phyloP scores from a whole-genome alignment of 2,113 vertebrate species.

The Ochotona curzoniae region DNA sequence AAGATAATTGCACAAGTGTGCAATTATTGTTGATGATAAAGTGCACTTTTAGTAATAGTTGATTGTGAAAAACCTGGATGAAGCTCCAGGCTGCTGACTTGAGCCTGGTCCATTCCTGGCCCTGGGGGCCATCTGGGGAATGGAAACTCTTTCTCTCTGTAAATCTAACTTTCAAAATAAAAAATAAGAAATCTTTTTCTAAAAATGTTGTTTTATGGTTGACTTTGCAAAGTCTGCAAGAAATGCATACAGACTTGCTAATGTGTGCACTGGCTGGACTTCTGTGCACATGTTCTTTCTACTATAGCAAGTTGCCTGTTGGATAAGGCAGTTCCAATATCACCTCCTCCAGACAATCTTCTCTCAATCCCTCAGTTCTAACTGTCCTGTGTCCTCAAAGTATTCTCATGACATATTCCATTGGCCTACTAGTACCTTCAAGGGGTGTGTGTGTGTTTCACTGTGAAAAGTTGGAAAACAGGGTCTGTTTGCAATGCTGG shows the following conservation, averaged over 20 bases:
- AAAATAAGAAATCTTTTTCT: too few relatives aligned
- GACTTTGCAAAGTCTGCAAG: background rate
- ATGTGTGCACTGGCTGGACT: background rate
- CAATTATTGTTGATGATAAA: background rate
- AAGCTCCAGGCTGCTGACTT: too few relatives aligned
- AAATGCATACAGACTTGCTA: too few relatives aligned
- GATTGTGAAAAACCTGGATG: background rate
- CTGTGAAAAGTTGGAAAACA: background rate
- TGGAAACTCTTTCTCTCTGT: too few relatives aligned
- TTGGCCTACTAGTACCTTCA: slow-evolving; percentile 41
- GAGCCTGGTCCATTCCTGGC: too few relatives aligned
- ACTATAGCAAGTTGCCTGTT: background rate
- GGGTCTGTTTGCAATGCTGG: background rate
- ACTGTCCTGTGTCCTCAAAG: background rate
- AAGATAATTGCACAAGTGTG: background rate
- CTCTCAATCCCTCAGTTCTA: background rate
- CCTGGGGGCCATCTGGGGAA: too few relatives aligned
- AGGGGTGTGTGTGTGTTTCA: background rate
- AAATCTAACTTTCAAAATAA: too few relatives aligned
- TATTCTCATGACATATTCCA: background rate
- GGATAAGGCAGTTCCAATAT: background rate
- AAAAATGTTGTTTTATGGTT: background rate
- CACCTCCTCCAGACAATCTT: background rate
- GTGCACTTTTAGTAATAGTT: background rate
- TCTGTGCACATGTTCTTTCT: background rate